Percentiles rank a stretch among this genome's conserved stretches.
Evolutionary conservation across 1,140 invertebrate species (phyloP).

Genomic region (Drosophila truncata): DNA sequence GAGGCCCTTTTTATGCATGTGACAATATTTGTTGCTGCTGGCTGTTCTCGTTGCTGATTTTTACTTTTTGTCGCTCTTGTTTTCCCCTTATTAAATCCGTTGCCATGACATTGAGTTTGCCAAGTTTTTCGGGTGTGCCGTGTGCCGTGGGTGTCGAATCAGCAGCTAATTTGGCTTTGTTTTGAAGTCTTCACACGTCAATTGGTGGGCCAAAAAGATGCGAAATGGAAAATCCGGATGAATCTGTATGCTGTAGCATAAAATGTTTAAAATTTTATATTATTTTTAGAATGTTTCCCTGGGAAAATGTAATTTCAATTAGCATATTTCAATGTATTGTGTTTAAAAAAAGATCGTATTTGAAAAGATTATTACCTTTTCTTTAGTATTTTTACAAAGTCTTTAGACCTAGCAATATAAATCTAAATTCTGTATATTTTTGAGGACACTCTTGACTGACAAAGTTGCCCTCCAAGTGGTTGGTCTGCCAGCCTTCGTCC

Average conservation of each 20-base stretch:
- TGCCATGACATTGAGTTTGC: conserved; percentile 60
- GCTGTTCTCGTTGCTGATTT: conserved; percentile 35
- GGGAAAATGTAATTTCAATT: background rate
- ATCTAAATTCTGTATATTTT: no score
- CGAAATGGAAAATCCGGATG: conserved; percentile 9
- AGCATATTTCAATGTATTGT: background rate
- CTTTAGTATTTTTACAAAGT: background rate
- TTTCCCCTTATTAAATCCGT: conserved; percentile 70
- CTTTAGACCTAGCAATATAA: background rate
- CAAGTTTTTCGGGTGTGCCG: conserved; percentile 26
- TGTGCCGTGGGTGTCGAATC: conserved; percentile 48
- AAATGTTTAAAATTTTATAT: conserved; percentile 6
- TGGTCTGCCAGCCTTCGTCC: conserved; percentile 2
- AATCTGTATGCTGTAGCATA: background rate
- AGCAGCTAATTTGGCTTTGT: conserved; percentile 49
- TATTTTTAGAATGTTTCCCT: background rate
- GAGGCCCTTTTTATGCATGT: conserved; percentile 73
- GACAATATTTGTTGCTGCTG: conserved; percentile 65
- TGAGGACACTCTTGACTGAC: background rate
- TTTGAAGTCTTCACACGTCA: conserved; percentile 56
- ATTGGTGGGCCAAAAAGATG: conserved; percentile 13
- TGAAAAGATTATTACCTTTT: background rate
- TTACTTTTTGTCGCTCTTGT: conserved; percentile 25
- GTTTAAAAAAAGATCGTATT: background rate
- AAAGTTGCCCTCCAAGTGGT: conserved; percentile 6